phyloP scores from a whole-genome alignment of 2,113 vertebrate species.

The Ciconia maguari region DNA sequence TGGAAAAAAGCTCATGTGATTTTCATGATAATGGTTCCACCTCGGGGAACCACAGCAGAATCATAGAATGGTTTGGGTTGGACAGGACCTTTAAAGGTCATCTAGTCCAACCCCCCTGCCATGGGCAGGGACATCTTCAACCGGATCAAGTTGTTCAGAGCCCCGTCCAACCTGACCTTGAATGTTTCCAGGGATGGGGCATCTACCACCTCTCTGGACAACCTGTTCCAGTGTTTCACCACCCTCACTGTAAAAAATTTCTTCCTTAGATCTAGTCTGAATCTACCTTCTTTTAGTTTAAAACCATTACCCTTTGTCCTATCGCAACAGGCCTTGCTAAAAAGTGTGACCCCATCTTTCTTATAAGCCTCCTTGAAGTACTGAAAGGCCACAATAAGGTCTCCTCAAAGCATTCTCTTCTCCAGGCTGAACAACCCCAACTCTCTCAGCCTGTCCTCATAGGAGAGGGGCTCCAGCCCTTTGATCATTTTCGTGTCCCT shows the following conservation, averaged over 20 bases:
- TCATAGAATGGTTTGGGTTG: background rate
- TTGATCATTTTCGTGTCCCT: background rate
- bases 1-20: background rate
- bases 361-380: background rate
- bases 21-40: background rate
- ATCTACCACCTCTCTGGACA: background rate
- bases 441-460: background rate
- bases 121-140: background rate
- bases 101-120: background rate
- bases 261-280: background rate
- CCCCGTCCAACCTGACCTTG: background rate
- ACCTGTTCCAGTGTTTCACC: background rate
- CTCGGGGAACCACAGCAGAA: background rate
- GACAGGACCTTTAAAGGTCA: background rate
- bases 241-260: background rate
- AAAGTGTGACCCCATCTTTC: background rate
- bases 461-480: background rate
- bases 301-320: background rate
- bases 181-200: background rate
- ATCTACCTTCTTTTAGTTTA: background rate
- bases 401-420: background rate
- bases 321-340: accelerated
- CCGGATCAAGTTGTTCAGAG: background rate
- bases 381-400: background rate
- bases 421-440: background rate